Base-by-base conservation (phyloP, 2,888 invertebrate species). In the Lasioglossum lativentre region DNA sequence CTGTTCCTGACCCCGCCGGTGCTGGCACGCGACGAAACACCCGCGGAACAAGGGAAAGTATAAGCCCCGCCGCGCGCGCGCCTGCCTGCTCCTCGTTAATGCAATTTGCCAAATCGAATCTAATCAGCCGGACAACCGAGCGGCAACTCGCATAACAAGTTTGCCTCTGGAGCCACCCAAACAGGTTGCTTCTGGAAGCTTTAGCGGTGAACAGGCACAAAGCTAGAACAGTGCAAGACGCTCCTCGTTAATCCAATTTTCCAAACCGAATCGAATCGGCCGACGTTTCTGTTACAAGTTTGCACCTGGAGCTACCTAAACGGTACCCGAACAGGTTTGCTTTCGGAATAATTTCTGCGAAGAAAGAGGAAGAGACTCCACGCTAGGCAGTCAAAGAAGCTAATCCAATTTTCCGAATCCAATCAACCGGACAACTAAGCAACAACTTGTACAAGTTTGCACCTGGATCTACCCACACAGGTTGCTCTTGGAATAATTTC, bases 1-100 rank as follows among this genome's bases (percentile, higher is more conserved):
- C 94, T 95, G 94, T 95, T 95, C 94, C 94, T 94, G 92, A 92
- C 86, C 86, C 89, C 90, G 86, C 86, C 86, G 89, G 86, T 86
- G 83, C 82, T 78, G 78, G 72, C 81, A 80, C 75, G 85, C 85
- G 76, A 80, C 80, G 80, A 87, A 78, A 80, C 70, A 78, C 75
- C 47, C 80, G 84, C 72, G 90, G 68, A 86, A 77, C 70, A 70
- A 68, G 77, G 75, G 77, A 80, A 80, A 88, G 76, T 12, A 4
- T 83, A 40, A 56, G 70, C 40, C 40, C 4, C 14, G 38, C 40
- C 75, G 86, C 30, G 63, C 63, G 34, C 34, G 34, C 34, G 34
- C 34, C 3, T 34, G 34, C 14, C 23, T 2, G 63, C n/a, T 12
- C 30, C 8, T 63, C 8, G 75, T 87, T 87, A 84, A 89, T 78